phyloP scores from a whole-genome alignment of 2,797 vertebrate genomes.

The Spinus pinus region DNA sequence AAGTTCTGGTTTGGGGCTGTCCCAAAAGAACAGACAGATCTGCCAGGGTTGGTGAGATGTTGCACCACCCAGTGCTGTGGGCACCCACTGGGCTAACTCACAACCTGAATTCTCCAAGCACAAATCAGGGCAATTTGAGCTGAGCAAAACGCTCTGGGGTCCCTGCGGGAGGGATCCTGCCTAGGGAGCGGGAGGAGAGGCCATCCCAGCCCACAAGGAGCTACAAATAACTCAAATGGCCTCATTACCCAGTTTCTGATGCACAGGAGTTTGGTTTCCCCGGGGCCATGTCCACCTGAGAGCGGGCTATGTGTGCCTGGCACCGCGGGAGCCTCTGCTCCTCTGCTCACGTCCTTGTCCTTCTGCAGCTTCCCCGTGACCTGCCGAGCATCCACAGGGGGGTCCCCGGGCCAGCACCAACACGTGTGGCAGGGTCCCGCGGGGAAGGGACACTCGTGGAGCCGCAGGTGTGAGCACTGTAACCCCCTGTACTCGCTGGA shows the following conservation, averaged over 20 bases:
- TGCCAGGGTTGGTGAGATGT: not conserved
- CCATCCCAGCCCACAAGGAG: not conserved
- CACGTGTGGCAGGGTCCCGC: not conserved
- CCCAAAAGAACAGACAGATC: not conserved
- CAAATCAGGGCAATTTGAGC: conserved; percentile 26
- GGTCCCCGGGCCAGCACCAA: not conserved
- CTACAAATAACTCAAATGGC: conserved; percentile 54
- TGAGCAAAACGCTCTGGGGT: not conserved
- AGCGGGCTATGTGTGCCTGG: not conserved
- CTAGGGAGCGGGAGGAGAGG: conserved; percentile 1
- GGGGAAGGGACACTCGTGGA: not conserved
- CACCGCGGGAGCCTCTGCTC: not conserved
- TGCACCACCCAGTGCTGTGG: not conserved
- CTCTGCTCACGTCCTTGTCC: not conserved
- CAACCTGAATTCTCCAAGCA: not conserved
- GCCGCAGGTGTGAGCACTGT: not conserved
- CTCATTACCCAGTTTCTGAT: conserved; percentile 49
- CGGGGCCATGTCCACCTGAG: not conserved
- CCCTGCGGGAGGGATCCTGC: not conserved
- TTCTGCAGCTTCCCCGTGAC: not conserved
- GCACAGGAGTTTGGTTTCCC: not conserved
- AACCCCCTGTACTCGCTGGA: no score
- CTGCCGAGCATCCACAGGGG: not conserved
- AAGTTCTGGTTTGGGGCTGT: not conserved
- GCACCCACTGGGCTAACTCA: not conserved